Evolutionary conservation across 2,797 vertebrate genomes (phyloP), one percentile per base, ranked within the genome.

Genomic region (Anomalospiza imberbis): DNA sequence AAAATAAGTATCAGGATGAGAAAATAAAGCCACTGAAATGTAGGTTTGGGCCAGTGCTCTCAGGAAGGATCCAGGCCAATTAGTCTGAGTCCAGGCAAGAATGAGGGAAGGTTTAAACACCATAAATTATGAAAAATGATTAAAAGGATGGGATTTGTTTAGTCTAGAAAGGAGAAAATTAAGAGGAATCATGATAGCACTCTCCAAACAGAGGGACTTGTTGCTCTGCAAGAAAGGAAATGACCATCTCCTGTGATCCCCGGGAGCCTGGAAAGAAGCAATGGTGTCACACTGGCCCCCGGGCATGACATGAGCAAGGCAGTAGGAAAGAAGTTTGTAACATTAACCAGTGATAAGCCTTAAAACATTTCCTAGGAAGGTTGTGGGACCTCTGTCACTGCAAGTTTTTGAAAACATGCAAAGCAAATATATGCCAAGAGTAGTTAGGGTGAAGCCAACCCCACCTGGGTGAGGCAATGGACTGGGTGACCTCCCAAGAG

Each of bases 141-240:
- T 90, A 86, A 88, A 94, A 84, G 70, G 44, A 75, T 63, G 17
- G 26, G 73, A 72, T 90, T 85, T 91, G 89, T 93, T 96, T 94
- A 93, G 94, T 91, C 91, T 96, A 51, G 40, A 73, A 79, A 71
- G 26, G 36, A 88, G 48, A 74, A 79, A 83, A 73, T 34, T 21
- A 40, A 48, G 60, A 85, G 70, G 54, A 89, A 89, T 78, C 54
- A 25, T 65, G 78, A 89, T 51, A 96, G 22, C 58, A 68, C 73
- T 68, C 54, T 88, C 71, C 74, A 87, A 91, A 85, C n/a, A 91
- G 76, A 90, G 40, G 54, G 61, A 58, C 47, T 57, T 72, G 34
- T 72, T 42, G 61, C 61, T 77, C 42, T 10, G 28, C 53, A 80
- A 57, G 45, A 74, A 74, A 89, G 87, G 68, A 94, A 95, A 90